Conservation (phyloP, 2,113 vertebrate species). For the Brienomyrus longianalis region DNA sequence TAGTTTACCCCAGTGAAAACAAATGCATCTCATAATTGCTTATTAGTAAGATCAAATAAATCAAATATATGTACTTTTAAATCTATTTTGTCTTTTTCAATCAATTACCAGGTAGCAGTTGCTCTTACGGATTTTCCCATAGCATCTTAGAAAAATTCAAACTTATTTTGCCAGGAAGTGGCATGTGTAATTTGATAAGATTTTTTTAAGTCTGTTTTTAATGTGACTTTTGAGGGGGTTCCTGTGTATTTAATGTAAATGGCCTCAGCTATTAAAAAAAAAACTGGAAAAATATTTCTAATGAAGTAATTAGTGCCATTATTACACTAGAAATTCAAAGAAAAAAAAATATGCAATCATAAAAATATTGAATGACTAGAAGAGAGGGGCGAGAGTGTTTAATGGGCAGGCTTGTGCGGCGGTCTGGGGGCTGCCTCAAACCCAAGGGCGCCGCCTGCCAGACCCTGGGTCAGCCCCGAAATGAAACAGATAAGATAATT, state of each 20-base stretch:
- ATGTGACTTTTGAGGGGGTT: too few relatives aligned
- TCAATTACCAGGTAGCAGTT: neutral
- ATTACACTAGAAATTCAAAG: slow-evolving; percentile 75
- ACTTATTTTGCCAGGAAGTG: neutral
- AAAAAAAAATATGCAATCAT: slow-evolving; percentile 93
- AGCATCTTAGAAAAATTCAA: neutral
- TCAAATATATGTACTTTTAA: neutral
- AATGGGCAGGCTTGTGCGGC: slow-evolving; percentile 68
- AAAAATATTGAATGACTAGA: slow-evolving; percentile 96
- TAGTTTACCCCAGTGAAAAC: neutral
- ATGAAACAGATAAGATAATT: slow-evolving; percentile 99
- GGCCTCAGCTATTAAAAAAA: slow-evolving; percentile 8
- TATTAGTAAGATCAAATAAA: neutral
- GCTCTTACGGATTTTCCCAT: neutral
- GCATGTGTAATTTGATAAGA: neutral
- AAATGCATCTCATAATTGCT: neutral
- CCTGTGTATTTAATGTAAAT: slow-evolving; percentile 61
- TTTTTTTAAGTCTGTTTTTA: neutral
- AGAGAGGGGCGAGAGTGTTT: slow-evolving; percentile 91
- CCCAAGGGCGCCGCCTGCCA: slow-evolving; percentile 82
- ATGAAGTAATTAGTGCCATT: slow-evolving; percentile 63
- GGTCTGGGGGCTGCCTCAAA: slow-evolving; percentile 88
- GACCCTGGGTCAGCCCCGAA: slow-evolving; percentile 91
- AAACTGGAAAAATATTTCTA: neutral
- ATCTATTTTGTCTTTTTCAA: neutral